Base-by-base conservation (phyloP, 1,140 invertebrate genomes). In the Trypoxylus dichotomus region DNA sequence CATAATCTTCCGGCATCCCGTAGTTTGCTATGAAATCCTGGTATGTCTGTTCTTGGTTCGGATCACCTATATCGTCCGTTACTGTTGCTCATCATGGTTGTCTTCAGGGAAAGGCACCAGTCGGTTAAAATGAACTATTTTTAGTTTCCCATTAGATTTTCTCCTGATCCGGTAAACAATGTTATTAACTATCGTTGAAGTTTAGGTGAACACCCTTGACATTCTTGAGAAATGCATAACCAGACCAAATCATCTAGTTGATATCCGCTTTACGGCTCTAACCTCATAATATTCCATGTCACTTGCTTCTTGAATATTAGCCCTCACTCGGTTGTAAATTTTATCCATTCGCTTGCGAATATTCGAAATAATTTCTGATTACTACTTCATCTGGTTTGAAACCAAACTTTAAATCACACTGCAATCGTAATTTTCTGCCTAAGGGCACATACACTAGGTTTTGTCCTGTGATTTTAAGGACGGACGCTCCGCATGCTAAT, bases 111-210 rank as follows among this genome's bases (percentile, higher is more conserved):
- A 58, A 1, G 75, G 43, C 11, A 24, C 47, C 27, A 76, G 11
- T n/a, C 75, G 41, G 21, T 76, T 60, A 37, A 76, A 58, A 37
- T 76, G 75, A 6, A 76, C 24, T 19, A 76, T 25, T 25, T 58
- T 76, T 25, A n/a, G 25, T 58, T 76, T 76, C 6, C 43, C 41
- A 58, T 42, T 24, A 5, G 42, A 19, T n/a, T 10, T 24, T 1
- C 25, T 47, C 19, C 19, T 13, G n/a, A 76, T 76, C 5, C 42
- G 75, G 25, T 76, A 58, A 25, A 76, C 25, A 25, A 58, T 42
- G 32, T 76, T 42, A 15, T 76, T 76, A 24, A 76, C 58, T 60
- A 13, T 47, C 10, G 73, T n/a, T 60, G 42, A 3, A 32, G 19
- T 13, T 60, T 29, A 21, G 25, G 25, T 76, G 27, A 29, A 3